Percentiles rank a stretch among this genome's conserved stretches.
Conservation (phyloP, 2,888 invertebrate genomes). For the Petrophora chlorosata region DNA sequence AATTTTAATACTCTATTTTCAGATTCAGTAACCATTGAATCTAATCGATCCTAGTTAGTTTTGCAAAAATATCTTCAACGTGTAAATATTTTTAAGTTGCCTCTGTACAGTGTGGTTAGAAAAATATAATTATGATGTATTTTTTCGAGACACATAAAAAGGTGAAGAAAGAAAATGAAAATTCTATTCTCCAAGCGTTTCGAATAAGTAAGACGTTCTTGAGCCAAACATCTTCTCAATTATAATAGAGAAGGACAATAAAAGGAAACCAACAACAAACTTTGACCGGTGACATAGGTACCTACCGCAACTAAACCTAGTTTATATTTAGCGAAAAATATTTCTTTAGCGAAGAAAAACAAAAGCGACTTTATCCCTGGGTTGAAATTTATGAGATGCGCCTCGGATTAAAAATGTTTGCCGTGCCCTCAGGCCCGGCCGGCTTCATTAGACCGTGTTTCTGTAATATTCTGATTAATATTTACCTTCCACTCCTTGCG, state of each 20-base stretch:
- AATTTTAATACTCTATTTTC: too few species aligned
- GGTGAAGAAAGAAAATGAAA: background rate
- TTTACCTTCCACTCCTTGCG: slow-evolving; percentile 76
- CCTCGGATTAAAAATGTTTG: slow-evolving; percentile 80
- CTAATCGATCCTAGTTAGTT: too few species aligned
- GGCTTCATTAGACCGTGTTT: slow-evolving; percentile 74
- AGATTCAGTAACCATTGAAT: too few species aligned
- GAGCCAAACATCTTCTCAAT: slow-evolving; percentile 45
- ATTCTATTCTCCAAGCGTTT: background rate
- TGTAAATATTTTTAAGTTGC: too few species aligned
- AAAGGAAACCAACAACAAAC: slow-evolving; percentile 47
- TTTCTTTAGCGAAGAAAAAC: slow-evolving; percentile 73
- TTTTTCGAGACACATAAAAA: background rate
- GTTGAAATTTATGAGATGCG: slow-evolving; percentile 81
- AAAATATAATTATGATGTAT: too few species aligned
- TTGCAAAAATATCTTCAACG: too few species aligned
- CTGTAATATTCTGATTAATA: slow-evolving; percentile 78
- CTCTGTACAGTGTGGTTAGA: too few species aligned
- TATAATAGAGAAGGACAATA: slow-evolving; percentile 53
- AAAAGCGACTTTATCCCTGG: slow-evolving; percentile 72
- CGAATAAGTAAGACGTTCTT: slow-evolving; percentile 21
- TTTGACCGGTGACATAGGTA: slow-evolving; percentile 46
- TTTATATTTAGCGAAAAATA: slow-evolving; percentile 73
- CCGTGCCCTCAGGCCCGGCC: slow-evolving; percentile 66
- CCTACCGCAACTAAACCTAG: slow-evolving; percentile 61